These are phyloP conservation scores for Catocala sponsa DNA, from an alignment of 2,888 invertebrate species.

Conservation along the genomic window DNA sequence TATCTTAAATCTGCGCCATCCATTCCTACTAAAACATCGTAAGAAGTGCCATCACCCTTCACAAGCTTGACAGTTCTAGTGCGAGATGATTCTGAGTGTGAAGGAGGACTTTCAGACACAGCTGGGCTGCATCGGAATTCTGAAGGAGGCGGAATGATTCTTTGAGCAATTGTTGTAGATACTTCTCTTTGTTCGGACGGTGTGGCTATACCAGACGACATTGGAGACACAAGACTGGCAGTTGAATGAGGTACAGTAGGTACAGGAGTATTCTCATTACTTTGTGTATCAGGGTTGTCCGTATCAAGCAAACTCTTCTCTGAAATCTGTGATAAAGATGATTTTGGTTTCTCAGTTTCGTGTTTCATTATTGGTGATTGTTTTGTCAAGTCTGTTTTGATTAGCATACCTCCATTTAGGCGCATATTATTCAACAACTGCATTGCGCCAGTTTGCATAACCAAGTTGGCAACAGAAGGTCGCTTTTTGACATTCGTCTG, in stretches of 20 bases:
- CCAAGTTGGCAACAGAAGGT: conserved; percentile 90
- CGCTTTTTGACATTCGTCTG: conserved; percentile 88
- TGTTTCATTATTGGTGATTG: conserved; percentile 72
- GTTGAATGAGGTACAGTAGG: conserved; percentile 70
- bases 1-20: conserved; percentile 95
- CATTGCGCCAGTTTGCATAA: conserved; percentile 90
- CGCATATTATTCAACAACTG: conserved; percentile 86
- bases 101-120: conserved; percentile 89
- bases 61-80: conserved; percentile 86
- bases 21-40: conserved; percentile 93
- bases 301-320: conserved; percentile 90
- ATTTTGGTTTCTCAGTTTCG: conserved; percentile 75
- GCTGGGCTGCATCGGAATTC: conserved; percentile 92
- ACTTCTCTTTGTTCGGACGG: conserved; percentile 81
- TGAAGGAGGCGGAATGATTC: conserved; percentile 92
- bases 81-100: conserved; percentile 85
- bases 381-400: conserved; percentile 73
- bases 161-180: conserved; percentile 88
- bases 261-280: conserved; percentile 65
- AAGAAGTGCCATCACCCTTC: conserved; percentile 89
- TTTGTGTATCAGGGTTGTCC: conserved; percentile 83
- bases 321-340: conserved; percentile 89
- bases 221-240: conserved; percentile 74
- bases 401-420: conserved; percentile 86
- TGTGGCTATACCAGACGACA: conserved; percentile 78